Evolutionary conservation across 1,140 invertebrate genomes (phyloP).

Genomic region (Drosophila tsacasi): DNA sequence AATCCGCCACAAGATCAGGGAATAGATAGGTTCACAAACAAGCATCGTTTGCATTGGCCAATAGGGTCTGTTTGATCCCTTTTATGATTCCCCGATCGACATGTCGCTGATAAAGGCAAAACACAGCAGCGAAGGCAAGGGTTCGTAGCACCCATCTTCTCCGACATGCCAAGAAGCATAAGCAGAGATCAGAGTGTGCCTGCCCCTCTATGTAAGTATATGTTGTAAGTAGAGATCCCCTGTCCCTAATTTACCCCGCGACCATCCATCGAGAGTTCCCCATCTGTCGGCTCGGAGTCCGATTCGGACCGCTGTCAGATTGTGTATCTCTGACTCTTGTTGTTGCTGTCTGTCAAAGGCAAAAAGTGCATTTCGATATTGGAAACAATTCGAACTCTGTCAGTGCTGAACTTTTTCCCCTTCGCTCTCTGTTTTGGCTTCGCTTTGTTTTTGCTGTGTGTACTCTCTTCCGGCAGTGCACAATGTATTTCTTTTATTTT

Average conservation of each 20-base stretch:
- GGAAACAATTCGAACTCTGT: conserved; percentile 71
- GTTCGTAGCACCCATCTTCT: conserved; percentile 2
- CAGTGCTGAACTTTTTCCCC: conserved; percentile 54
- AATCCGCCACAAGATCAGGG: conserved; percentile 1
- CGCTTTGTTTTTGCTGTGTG: conserved; percentile 36
- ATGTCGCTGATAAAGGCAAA: conserved; percentile 17
- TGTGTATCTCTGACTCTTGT: conserved; percentile 59
- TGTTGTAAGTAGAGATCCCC: background rate
- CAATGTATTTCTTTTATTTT: conserved; percentile 54
- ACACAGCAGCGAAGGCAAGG: background rate
- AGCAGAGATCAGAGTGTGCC: conserved; percentile 24
- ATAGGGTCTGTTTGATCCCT: conserved; percentile 20
- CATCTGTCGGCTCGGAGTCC: conserved; percentile 33
- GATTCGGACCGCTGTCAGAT: conserved; percentile 65
- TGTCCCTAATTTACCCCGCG: conserved; percentile 14
- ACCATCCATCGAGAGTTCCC: conserved; percentile 8
- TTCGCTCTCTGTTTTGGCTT: conserved; percentile 5
- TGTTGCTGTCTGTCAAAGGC: conserved; percentile 68
- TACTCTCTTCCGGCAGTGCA: conserved; percentile 77
- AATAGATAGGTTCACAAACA: background rate
- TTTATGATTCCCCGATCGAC: conserved; percentile 20
- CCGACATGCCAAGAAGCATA: conserved; percentile 41
- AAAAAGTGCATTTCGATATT: conserved; percentile 75
- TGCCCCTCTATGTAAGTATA: background rate
- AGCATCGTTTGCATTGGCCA: conserved; percentile 10